Evolutionary conservation across 1,140 invertebrate species (phyloP), one percentile per base, ranked within the genome.

Genomic region (Bombus polaris): DNA sequence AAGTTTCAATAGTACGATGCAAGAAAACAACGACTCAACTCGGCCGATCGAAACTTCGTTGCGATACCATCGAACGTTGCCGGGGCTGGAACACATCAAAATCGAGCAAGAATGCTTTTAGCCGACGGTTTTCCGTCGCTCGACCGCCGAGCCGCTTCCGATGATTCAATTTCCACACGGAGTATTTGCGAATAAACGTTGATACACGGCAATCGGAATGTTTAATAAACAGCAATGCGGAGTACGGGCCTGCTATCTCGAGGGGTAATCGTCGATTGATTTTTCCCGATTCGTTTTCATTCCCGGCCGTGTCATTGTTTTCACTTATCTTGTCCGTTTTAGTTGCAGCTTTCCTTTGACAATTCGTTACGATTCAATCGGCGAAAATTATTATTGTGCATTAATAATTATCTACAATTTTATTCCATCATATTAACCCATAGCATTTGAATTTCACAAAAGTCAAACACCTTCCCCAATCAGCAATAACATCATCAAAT

Each of bases 141-240:
- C 42, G 59, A 47, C 25, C 32, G 57, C 18, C 57, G 47, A 66
- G 1, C 32, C 42, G 42, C 32, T 74, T 47, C 32, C 81, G 22
- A 28, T 75, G 81, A 83, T 83, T 83, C 81, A 28, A 74, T 75
- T 75, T 66, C 81, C 57, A 32, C 44, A 42, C 72, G 72, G 57
- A 47, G 72, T 83, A 72, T 83, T 83, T 83, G 72, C 81, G 81
- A 83, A 83, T 75, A 83, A 83, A 83, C 81, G 81, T 75, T 83
- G 81, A 65, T 83, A 75, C 81, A 75, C 37, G 71, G 42, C 71
- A 47, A 75, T 74, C 71, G 71, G 81, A 75, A 83, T 83, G 81
- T 83, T 83, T 75, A 83, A 83, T 83, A 83, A 83, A 83, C 71
- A 83, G 62, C 25, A 35, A 57, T 53, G 44, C 44, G 37, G 57